These are phyloP conservation scores for Lacanobia wlatinum DNA, from an alignment of 2,888 invertebrate genomes.

Conservation along the genomic window DNA sequence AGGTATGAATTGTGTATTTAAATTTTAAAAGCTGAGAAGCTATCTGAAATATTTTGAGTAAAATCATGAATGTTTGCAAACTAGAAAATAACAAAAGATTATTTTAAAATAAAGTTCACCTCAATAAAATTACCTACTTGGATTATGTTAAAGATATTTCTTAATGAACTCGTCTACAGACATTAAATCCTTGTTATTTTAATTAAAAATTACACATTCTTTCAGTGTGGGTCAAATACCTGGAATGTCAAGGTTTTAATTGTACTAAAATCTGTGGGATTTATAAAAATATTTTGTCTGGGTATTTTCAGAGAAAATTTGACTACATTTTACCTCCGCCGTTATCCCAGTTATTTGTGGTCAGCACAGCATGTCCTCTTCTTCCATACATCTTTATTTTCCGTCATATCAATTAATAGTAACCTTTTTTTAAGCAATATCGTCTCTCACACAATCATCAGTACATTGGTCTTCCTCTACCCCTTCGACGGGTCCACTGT, in stretches of 20 bases:
- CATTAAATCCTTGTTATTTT: slow-evolving; percentile 47
- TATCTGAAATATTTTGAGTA: not conserved
- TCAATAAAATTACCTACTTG: not conserved
- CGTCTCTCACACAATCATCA: too few relatives aligned
- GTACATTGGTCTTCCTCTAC: too few relatives aligned
- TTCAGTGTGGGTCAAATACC: slow-evolving; percentile 55
- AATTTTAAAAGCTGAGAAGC: not conserved
- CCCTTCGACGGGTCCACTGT: too few relatives aligned
- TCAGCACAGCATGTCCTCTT: too few relatives aligned
- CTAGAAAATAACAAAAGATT: slow-evolving; percentile 15
- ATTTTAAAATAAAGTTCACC: slow-evolving; percentile 7
- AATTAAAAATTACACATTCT: slow-evolving; percentile 37
- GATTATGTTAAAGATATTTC: slow-evolving; percentile 48
- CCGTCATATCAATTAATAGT: too few relatives aligned
- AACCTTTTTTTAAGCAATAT: too few relatives aligned
- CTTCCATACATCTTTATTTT: too few relatives aligned
- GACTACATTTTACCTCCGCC: not conserved
- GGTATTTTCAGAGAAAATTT: not conserved
- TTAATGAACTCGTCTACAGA: slow-evolving; percentile 53
- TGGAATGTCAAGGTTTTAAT: slow-evolving; percentile 35
- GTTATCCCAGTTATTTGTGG: too few relatives aligned
- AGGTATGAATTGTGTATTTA: too few relatives aligned
- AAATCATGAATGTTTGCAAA: not conserved
- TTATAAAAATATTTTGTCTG: not conserved
- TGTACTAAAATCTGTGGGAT: slow-evolving; percentile 7